These are phyloP conservation scores for Rallus crepitans DNA, from an alignment of 2,797 vertebrate genomes.

Conservation along the genomic window DNA sequence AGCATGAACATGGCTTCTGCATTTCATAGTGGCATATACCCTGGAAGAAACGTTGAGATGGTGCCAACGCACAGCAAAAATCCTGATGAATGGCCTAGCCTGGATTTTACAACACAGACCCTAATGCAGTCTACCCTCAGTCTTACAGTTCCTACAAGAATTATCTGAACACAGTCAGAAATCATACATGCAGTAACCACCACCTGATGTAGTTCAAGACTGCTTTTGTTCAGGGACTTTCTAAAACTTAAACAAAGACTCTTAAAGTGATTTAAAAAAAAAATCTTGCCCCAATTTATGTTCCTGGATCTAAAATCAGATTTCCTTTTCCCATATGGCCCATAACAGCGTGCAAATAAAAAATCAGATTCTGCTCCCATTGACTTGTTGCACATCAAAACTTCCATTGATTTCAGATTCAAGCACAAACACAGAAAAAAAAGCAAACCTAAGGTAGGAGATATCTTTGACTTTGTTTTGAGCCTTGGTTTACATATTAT, in stretches of 20 bases:
- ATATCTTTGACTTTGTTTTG: background rate
- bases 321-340: background rate
- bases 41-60: background rate
- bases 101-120: background rate
- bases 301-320: background rate
- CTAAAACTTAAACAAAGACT: background rate
- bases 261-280: background rate
- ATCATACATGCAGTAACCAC: background rate
- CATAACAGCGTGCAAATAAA: background rate
- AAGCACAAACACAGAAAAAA: background rate
- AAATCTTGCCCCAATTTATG: background rate
- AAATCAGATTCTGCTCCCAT: background rate
- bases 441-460: background rate
- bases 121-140: background rate
- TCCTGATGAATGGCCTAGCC: background rate
- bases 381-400: background rate
- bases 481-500: background rate
- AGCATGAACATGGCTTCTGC: background rate
- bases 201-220: background rate
- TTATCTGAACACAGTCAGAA: background rate
- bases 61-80: background rate
- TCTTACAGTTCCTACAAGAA: background rate
- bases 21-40: background rate
- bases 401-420: background rate
- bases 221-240: background rate